Base-by-base conservation (phyloP, 1,140 invertebrate species). In the Dermatophagoides farinae region DNA sequence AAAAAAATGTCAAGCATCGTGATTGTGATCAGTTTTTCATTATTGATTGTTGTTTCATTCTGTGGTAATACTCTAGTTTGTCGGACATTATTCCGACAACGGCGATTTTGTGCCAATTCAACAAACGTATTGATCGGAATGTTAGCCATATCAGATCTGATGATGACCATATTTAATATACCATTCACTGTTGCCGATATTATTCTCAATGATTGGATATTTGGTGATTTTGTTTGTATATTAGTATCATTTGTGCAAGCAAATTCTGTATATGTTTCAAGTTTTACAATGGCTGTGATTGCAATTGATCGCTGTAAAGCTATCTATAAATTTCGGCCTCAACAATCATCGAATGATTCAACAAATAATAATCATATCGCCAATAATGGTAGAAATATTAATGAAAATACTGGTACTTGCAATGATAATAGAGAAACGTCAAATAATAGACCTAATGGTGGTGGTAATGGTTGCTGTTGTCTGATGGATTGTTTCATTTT, bases 51-150 rank as follows among this genome's bases (percentile, higher is more conserved):
- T 23, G 50, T 61, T 10, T 61, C 60, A 9, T 41, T 61, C 1
- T 57, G 31, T 55, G 60, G 60, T 14, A 61, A 61, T 61, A 23
- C 22, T 20, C 23, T 61, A 10, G 60, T 61, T 44, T 61, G 50
- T 44, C 37, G 44, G 12, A 60, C 58, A 31, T 25, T 61, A 18
- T 20, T 46, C n/a, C n/a, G n/a, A n/a, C 1, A 61, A 38, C 50
- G 51, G 10, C 41, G 44, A 10, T 18, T 55, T 16, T 54, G 52
- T n/a, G 31, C 40, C 12, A 61, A 61, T 54, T 61, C 52, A 38
- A 89, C 86, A 1, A 89, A 89, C 67, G 85, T 83, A 67, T 87
- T 88, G 68, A 88, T 89, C 63, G 80, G 81, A 62, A 88, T 88
- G 70, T 72, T 90, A 58, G 85, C 87, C 0, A 72, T 88, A 10